Evolutionary conservation across 2,797 vertebrate species (phyloP).

Genomic region (Pipistrellus kuhlii): DNA sequence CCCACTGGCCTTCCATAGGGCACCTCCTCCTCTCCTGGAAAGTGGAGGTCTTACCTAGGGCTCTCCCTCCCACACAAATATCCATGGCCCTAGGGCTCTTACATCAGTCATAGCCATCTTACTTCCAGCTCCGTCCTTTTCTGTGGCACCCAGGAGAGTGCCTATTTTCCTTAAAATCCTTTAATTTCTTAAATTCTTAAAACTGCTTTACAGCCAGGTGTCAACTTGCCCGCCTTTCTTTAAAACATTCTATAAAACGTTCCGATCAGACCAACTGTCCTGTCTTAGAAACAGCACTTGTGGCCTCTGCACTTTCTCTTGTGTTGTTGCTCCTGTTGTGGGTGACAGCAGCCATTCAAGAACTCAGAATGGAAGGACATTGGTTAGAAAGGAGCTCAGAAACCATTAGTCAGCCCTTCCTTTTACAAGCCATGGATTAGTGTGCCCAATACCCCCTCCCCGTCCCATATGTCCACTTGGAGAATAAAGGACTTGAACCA

Average conservation of each 20-base stretch:
- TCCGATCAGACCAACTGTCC: neutral
- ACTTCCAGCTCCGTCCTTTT: rapidly evolving
- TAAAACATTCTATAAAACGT: neutral
- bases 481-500: neutral
- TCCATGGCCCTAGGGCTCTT: too few species aligned
- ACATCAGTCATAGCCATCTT: rapidly evolving
- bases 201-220: too few species aligned
- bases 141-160: neutral
- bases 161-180: neutral
- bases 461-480: neutral
- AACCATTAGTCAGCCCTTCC: neutral
- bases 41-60: rapidly evolving
- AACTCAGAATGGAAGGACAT: neutral
- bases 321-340: neutral
- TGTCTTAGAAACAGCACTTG: neutral
- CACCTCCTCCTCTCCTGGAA: neutral
- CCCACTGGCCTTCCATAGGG: rapidly evolving
- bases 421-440: neutral
- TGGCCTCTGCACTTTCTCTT: neutral
- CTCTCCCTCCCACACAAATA: neutral
- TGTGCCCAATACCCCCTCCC: neutral
- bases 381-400: neutral
- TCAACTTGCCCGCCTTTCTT: neutral
- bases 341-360: neutral
- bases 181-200: neutral